Conservation (phyloP, 2,797 vertebrate species). For the Spinus olivaceus region DNA sequence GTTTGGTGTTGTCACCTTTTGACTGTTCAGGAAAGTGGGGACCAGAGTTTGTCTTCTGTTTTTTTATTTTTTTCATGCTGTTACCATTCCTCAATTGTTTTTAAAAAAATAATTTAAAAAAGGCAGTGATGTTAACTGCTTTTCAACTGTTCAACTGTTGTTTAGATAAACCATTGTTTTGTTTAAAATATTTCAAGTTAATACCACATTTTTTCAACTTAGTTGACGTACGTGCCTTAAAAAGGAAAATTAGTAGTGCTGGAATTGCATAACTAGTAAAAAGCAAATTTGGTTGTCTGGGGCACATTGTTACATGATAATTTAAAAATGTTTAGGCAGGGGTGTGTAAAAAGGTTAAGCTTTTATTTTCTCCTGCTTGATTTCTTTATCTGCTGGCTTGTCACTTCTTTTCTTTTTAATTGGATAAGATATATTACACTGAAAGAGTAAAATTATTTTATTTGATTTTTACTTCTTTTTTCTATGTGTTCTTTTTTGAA, state of each 20-base stretch:
- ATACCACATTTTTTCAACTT: conserved; percentile 78
- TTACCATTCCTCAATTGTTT: conserved; percentile 81
- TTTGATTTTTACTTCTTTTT: conserved; percentile 69
- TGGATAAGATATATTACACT: conserved; percentile 54
- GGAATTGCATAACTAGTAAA: conserved; percentile 75
- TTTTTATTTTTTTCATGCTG: conserved; percentile 65
- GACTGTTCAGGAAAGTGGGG: conserved; percentile 85
- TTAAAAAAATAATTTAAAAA: conserved; percentile 36
- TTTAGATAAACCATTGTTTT: conserved; percentile 76
- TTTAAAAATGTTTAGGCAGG: conserved; percentile 79
- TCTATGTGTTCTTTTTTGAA: conserved; percentile 37
- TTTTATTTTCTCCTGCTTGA: conserved; percentile 80
- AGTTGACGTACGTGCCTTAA: conserved; percentile 94
- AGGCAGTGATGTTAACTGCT: conserved; percentile 73
- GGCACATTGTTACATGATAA: conserved; percentile 83
- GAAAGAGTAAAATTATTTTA: conserved; percentile 60
- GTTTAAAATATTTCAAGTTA: conserved; percentile 74
- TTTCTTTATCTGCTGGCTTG: conserved; percentile 67
- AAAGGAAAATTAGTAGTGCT: conserved; percentile 81
- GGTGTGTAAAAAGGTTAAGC: conserved; percentile 84
- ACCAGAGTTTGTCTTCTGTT: conserved; percentile 81
- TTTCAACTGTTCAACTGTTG: conserved; percentile 75
- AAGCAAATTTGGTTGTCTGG: conserved; percentile 77
- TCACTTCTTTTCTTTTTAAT: conserved; percentile 67
- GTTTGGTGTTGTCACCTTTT: conserved; percentile 77